Percentiles rank a stretch among this genome's conserved stretches.
Conservation (phyloP, 1,140 invertebrate species). For the Anthonomus grandis region DNA sequence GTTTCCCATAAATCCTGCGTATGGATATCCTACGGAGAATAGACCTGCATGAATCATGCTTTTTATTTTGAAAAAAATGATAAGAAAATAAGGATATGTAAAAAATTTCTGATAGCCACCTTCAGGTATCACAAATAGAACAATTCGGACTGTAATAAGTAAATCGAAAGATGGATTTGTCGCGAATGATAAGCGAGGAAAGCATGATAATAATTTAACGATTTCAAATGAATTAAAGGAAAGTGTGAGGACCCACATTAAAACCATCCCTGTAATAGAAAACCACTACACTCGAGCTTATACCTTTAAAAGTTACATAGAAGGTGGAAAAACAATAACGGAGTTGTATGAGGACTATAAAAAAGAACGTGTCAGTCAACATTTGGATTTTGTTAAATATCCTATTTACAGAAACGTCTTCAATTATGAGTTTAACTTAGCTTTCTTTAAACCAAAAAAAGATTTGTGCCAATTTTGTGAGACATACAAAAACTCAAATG, state of each 20-base stretch:
- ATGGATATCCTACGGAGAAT: neutral
- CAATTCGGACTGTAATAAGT: slow-evolving; percentile 3
- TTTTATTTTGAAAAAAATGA: too few relatives aligned
- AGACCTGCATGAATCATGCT: neutral
- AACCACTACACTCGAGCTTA: neutral
- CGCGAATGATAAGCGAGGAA: slow-evolving; percentile 3
- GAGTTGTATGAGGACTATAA: slow-evolving; percentile 21
- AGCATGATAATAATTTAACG: neutral
- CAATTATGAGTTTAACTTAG: slow-evolving; percentile 19
- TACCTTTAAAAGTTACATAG: neutral
- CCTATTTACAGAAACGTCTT: slow-evolving; percentile 24
- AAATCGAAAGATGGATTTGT: neutral
- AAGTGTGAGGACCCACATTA: neutral
- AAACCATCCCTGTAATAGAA: too few relatives aligned
- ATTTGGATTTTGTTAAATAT: too few relatives aligned
- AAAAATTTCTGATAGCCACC: neutral
- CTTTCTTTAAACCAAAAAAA: slow-evolving; percentile 33
- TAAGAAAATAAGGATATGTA: neutral
- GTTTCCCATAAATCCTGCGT: neutral
- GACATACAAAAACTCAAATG: too few relatives aligned
- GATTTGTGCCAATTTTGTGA: slow-evolving; percentile 12
- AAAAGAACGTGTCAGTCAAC: slow-evolving; percentile 11
- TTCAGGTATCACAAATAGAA: slow-evolving; percentile 2
- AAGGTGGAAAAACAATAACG: neutral
- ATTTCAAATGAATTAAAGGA: slow-evolving; percentile 4